These are phyloP conservation scores for Pterostichus niger DNA, from an alignment of 2,888 invertebrate genomes.

Conservation along the genomic window DNA sequence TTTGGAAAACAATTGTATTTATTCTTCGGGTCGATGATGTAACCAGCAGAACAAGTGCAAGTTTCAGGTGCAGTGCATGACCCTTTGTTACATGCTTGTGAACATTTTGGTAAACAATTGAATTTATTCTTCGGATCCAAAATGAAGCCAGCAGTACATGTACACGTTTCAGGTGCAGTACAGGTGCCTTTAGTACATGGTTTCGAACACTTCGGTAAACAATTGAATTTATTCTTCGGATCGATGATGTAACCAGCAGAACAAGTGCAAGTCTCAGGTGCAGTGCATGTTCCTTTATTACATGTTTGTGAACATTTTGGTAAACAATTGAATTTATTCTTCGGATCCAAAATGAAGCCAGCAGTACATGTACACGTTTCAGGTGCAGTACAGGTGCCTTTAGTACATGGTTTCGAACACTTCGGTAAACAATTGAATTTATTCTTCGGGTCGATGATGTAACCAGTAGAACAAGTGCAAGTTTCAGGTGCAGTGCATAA, in stretches of 20 bases:
- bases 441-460: slow-evolving; percentile 72
- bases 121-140: slow-evolving; percentile 75
- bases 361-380: slow-evolving; percentile 70
- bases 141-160: slow-evolving; percentile 79
- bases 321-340: slow-evolving; percentile 69
- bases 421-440: slow-evolving; percentile 70
- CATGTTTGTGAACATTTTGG: slow-evolving; percentile 70
- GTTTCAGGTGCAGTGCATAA: slow-evolving; percentile 67
- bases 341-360: slow-evolving; percentile 70
- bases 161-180: slow-evolving; percentile 73
- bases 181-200: slow-evolving; percentile 74
- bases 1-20: slow-evolving; percentile 70
- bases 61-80: slow-evolving; percentile 67
- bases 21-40: slow-evolving; percentile 72
- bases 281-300: slow-evolving; percentile 69
- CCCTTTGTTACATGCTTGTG: slow-evolving; percentile 74
- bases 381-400: slow-evolving; percentile 68
- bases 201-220: slow-evolving; percentile 70
- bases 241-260: slow-evolving; percentile 71
- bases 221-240: slow-evolving; percentile 69
- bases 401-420: slow-evolving; percentile 69
- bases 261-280: slow-evolving; percentile 70
- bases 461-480: slow-evolving; percentile 76
- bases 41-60: slow-evolving; percentile 76
- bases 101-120: slow-evolving; percentile 75